Evolutionary conservation across 2,888 invertebrate genomes (phyloP).

Genomic region (Seira ritae): DNA sequence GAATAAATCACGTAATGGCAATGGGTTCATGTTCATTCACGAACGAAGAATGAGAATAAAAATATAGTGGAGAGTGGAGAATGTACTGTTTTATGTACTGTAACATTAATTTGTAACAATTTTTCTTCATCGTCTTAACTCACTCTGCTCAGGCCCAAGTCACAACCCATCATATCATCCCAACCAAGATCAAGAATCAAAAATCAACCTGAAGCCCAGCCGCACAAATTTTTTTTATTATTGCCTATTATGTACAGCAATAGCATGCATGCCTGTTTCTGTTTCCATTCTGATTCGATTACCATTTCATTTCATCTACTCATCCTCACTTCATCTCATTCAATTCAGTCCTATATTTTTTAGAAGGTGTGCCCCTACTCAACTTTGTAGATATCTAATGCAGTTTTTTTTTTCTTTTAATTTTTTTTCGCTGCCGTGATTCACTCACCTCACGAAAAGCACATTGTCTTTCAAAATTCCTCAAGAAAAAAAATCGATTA

Average conservation of each 20-base stretch:
- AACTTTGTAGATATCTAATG: too few species aligned
- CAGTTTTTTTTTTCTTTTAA: background rate
- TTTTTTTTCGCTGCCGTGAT: background rate
- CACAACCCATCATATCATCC: too few species aligned
- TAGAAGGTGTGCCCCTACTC: background rate
- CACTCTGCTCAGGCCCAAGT: too few species aligned
- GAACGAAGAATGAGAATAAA: too few species aligned
- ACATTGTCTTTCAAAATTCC: background rate
- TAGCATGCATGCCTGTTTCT: too few species aligned
- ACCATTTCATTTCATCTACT: background rate
- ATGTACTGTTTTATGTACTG: conserved; percentile 8
- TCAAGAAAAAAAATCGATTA: background rate
- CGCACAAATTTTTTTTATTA: too few species aligned
- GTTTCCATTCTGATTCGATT: background rate
- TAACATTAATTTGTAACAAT: conserved; percentile 21
- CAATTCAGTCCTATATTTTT: too few species aligned
- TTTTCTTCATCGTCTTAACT: too few species aligned
- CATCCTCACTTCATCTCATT: too few species aligned
- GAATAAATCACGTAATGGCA: background rate
- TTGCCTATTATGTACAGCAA: too few species aligned
- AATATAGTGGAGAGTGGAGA: background rate
- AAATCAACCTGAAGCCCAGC: too few species aligned
- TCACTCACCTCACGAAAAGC: background rate
- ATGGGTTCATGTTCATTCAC: background rate
- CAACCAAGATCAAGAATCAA: too few species aligned